phyloP scores from a whole-genome alignment of 1,140 invertebrate genomes.

The Drosophila nikananu region DNA sequence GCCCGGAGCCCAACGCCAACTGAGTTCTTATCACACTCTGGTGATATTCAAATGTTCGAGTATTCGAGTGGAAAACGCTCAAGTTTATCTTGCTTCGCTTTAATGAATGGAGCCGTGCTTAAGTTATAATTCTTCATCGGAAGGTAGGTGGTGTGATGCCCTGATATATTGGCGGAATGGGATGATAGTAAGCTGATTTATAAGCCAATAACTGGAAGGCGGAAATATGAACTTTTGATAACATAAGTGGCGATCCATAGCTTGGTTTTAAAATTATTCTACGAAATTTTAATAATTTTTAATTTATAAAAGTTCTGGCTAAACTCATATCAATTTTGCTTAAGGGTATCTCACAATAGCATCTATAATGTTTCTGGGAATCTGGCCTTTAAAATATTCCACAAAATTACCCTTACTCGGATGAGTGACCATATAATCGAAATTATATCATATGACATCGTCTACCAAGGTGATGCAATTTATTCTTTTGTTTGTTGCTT shows the following conservation, averaged over 20 bases:
- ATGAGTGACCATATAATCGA: background rate
- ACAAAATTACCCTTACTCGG: background rate
- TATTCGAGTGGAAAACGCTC: slow-evolving; percentile 13
- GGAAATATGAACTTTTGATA: slow-evolving; percentile 11
- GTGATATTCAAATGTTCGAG: slow-evolving; percentile 55
- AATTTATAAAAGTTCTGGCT: background rate
- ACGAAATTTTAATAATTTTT: no score
- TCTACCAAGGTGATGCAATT: background rate
- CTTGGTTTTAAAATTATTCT: background rate
- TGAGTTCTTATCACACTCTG: slow-evolving; percentile 51
- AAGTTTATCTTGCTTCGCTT: slow-evolving; percentile 19
- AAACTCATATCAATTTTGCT: background rate
- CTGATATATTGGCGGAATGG: slow-evolving; percentile 1
- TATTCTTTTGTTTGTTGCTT: slow-evolving; percentile 15
- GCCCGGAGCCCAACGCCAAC: background rate
- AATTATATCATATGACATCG: slow-evolving; percentile 8
- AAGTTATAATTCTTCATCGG: slow-evolving; percentile 27
- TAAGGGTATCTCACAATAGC: no score
- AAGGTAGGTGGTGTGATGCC: slow-evolving; percentile 11
- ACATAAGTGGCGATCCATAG: background rate
- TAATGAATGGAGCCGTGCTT: slow-evolving; percentile 63
- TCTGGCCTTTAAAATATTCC: background rate
- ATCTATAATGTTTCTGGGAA: background rate
- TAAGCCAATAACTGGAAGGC: slow-evolving; percentile 4
- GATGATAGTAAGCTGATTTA: slow-evolving; percentile 15